Evolutionary conservation across 2,888 invertebrate genomes (phyloP), one percentile per base, ranked within the genome.

Genomic region (Lycia hirtaria): DNA sequence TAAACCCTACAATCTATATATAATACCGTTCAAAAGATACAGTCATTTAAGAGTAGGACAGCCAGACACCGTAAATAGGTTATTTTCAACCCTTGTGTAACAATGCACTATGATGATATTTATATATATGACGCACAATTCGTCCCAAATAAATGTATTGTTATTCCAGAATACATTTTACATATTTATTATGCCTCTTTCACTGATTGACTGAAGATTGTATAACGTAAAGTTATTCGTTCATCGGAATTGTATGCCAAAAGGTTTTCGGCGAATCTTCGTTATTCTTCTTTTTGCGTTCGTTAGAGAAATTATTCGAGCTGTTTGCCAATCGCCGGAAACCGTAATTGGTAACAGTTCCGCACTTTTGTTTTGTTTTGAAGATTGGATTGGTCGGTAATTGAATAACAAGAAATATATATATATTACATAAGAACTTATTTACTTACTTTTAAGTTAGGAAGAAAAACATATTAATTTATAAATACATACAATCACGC

Each of bases 311-410:
- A 52, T 60, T 37, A 48, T 37, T 52, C 38, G 48, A 51, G 47
- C 44, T 51, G 55, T 56, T 60, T 60, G 55, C 50, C 55, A 56
- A 56, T 60, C 35, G 32, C n/a, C 32, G 48, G 55, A 56, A 47
- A 56, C 38, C 51, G 52, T 56, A 60, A 60, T 60, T 60, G 60
- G 54, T 60, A 43, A 56, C 48, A 41, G 48, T 60, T 41, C 59
- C 43, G 56, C 47, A 19, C 35, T 47, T 41, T 41, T 22, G n/a
- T 56, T 38, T 32, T 47, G 10, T 52, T 52, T 48, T 40, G 30
- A 22, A 28, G 12, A 17, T 20, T 10, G 38, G 43, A 22, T 56
- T 56, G 30, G 14, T 26, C 2, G 19, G 7, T n/a, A 54, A 48
- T 54, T 33, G 12, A 41, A 35, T 33, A 54, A 48, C 43, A 22